A percentile compares a stretch with the other conserved stretches of the same genome.
Conservation (phyloP, 2,797 vertebrate genomes). For the Orestias chungarensis region DNA sequence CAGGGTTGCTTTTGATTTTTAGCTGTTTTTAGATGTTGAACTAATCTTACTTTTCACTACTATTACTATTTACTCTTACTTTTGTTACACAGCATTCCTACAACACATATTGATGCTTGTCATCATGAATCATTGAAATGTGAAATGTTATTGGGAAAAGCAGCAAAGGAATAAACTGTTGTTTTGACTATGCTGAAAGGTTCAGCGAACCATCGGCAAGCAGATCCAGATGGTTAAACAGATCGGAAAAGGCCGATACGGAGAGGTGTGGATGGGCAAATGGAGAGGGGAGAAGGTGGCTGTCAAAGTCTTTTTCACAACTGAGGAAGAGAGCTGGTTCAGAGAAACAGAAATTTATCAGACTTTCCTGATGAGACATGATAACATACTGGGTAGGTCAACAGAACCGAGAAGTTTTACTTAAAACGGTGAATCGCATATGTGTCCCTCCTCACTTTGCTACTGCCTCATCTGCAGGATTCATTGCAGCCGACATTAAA, state of each 20-base stretch:
- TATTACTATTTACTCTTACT: no score
- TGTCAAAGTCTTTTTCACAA: conserved; percentile 97
- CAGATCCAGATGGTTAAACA: conserved; percentile 99
- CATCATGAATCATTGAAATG: not conserved
- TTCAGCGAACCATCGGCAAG: conserved; percentile 96
- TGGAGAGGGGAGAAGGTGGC: conserved; percentile 96
- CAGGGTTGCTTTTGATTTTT: not conserved
- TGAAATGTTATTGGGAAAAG: not conserved
- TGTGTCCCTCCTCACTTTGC: not conserved
- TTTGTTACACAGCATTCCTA: not conserved
- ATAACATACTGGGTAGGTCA: conserved; percentile 92
- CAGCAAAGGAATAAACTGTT: not conserved
- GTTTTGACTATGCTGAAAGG: conserved; percentile 70
- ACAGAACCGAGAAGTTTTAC: not conserved
- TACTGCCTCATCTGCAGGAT: conserved; percentile 78
- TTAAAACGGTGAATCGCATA: no score
- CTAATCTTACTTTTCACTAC: not conserved
- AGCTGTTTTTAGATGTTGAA: not conserved
- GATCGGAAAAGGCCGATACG: conserved; percentile 97
- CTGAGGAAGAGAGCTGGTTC: conserved; percentile 98
- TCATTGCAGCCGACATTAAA: conserved; percentile 98
- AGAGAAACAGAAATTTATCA: conserved; percentile 98
- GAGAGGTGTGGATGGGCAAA: conserved; percentile 98
- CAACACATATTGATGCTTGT: not conserved
- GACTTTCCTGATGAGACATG: conserved; percentile 97